Base-by-base conservation (phyloP, 1,140 invertebrate species). In the Teleogryllus occipitalis region DNA sequence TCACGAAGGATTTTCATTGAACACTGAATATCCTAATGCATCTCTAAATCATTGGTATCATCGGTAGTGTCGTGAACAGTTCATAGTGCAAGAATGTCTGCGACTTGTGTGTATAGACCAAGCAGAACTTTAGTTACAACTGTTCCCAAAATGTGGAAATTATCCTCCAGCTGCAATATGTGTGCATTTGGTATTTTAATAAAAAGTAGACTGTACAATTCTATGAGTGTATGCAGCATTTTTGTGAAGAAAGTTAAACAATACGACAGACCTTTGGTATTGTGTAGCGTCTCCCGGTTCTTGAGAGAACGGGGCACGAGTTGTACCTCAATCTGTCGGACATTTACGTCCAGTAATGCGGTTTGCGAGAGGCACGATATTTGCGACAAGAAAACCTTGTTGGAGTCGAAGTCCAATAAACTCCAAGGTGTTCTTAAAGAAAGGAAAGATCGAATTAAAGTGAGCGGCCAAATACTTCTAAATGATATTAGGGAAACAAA, bases 401-500 rank as follows among this genome's bases (percentile, higher is more conserved):
- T 14, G 10, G 54, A 18, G 54, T 10, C 10, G 18, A 65, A 65
- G 54, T 65, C 54, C 27, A 39, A 65, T 10, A 65, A 65, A 10
- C 46, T 79, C n/a, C 72, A 75, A 0, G 74, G 47, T 21, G 73
- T 79, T 46, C 72, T 81, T 15, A 76, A 48, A 5, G 65, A 81
- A 47, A 81, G 80, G 12, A 76, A 83, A 47, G 77, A 80, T 46
- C 76, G 78, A 77, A 76, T 83, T 12, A 77, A 81, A 72, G 81
- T 80, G 46, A 83, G 82, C 12, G 82, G 81, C 3, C 80, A 84
- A 77, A 82, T 80, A 8, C 18, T 83, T 21, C 79, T 83, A 18
- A 82, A 84, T 46, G 83, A 83, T 47, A 81, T 83, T 12, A 81
- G 82, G 49, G 83, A 84, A 54, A 83, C 81, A 39, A 81, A 82